Conservation (phyloP, 2,888 invertebrate genomes). For the Hypomecis punctinalis region DNA sequence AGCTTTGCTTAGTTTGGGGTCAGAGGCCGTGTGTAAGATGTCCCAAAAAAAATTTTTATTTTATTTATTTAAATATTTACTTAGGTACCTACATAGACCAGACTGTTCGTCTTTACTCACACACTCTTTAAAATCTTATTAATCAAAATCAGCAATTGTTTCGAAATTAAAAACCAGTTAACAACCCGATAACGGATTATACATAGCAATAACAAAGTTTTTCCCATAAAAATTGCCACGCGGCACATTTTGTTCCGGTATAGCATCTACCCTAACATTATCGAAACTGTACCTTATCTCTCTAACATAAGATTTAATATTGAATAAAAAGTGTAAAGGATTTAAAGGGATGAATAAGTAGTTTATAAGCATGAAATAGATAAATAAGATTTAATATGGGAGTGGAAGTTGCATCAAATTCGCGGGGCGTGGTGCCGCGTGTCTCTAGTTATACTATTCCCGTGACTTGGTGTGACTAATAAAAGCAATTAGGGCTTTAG, state of each 20-base stretch:
- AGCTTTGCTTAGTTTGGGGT: too few species aligned
- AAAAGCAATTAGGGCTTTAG: too few species aligned
- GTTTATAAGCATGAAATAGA: conserved; percentile 49
- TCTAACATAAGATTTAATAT: neutral
- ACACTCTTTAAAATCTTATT: too few species aligned
- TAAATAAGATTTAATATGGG: conserved; percentile 49
- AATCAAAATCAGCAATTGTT: too few species aligned
- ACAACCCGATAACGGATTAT: conserved; percentile 47
- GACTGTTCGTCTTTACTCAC: too few species aligned
- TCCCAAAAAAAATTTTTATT: too few species aligned
- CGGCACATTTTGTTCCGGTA: conserved; percentile 67
- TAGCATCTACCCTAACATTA: neutral
- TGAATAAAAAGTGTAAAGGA: neutral
- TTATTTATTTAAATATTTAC: too few species aligned
- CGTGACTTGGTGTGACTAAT: conserved; percentile 58
- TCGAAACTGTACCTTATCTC: conserved; percentile 22
- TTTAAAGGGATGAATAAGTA: conserved; percentile 39
- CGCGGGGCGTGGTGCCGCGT: conserved; percentile 75
- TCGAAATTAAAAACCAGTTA: conserved; percentile 47
- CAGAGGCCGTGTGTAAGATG: too few species aligned
- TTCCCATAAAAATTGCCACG: conserved; percentile 81
- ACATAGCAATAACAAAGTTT: conserved; percentile 50
- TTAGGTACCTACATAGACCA: too few species aligned
- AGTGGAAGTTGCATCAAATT: conserved; percentile 56
- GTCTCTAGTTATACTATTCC: conserved; percentile 73